Base-by-base conservation (phyloP, 1,140 invertebrate species). In the Eufriesea mexicana region DNA sequence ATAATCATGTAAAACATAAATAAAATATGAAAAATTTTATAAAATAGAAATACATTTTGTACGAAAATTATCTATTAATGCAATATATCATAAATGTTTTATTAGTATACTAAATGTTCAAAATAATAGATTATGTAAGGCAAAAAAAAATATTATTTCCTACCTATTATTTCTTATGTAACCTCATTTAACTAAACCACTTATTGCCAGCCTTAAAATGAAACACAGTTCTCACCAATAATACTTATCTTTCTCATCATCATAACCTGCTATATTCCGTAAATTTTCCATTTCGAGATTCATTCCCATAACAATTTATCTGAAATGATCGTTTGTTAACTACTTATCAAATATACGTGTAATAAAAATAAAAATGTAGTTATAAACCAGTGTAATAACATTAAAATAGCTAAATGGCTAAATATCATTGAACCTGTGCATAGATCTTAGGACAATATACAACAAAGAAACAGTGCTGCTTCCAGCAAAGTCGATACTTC, bases 401-500 rank as follows among this genome's bases (percentile, higher is more conserved):
- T 51, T 51, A 18, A 49, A 70, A n/a, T 20, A 1, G 8, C 16
- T 35, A 35, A 35, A 35, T 35, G 4, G 35, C 28, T 35, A 74
- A 74, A 35, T 42, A 73, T 42, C 71, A 2, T 55, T 14, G 6
- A 35, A 20, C 0, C 35, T 9, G 55, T 45, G 2, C 18, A 25
- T 72, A 66, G n/a, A 8, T 28, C 55, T 66, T 67, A 47, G 51
- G 14, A 8, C 42, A 61, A 71, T 6, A 23, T 74, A 59, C 5
- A 0, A 16, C 9, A 57, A 74, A 5, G 57, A 45, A 62, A 62
- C 28, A 45, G 45, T 7, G 16, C 49, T 35, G 28, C 23, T 12
- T 42, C 14, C 23, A 47, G 51, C 18, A 23, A 47, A 78, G 73
- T 78, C 80, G 28, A 77, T 77, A 77, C 23, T 35, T 51, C 64